phyloP scores from a whole-genome alignment of 2,888 invertebrate genomes.

The Hecatera dysodea region DNA sequence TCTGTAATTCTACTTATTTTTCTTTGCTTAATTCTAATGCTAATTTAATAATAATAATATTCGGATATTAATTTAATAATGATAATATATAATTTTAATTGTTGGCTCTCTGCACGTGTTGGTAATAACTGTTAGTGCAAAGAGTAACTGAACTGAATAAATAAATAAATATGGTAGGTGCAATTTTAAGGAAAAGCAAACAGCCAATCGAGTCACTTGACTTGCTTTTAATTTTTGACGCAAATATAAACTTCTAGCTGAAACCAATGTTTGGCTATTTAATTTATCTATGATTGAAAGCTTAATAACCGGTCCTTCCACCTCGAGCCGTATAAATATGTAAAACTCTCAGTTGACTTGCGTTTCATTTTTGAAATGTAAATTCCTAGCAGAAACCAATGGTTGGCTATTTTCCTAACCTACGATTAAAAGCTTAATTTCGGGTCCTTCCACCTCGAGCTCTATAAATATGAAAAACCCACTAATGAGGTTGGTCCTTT shows the following conservation, averaged over 20 bases:
- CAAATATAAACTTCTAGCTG: not conserved
- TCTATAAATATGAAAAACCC: not conserved
- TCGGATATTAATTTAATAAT: too few relatives aligned
- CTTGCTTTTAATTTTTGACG: not conserved
- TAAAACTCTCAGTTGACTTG: slow-evolving; percentile 5
- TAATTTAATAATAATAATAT: too few relatives aligned
- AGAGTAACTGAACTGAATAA: too few relatives aligned
- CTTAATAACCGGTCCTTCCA: not conserved
- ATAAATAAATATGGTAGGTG: too few relatives aligned
- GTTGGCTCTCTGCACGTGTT: too few relatives aligned
- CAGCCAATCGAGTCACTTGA: not conserved
- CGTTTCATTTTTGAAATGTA: not conserved
- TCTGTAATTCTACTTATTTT: too few relatives aligned
- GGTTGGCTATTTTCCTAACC: not conserved
- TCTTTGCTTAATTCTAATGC: too few relatives aligned
- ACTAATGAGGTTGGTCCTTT: slow-evolving; percentile 5
- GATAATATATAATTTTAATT: too few relatives aligned
- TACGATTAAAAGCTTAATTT: not conserved
- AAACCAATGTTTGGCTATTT: not conserved
- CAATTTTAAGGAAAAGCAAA: too few relatives aligned
- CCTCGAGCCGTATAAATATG: slow-evolving; percentile 2
- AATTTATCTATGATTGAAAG: not conserved
- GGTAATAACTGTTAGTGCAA: too few relatives aligned
- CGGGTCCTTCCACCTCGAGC: not conserved
- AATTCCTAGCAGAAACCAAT: too few relatives aligned